These are phyloP conservation scores for Oryctes rhinoceros DNA, from an alignment of 1,140 invertebrate genomes.

Conservation along the genomic window DNA sequence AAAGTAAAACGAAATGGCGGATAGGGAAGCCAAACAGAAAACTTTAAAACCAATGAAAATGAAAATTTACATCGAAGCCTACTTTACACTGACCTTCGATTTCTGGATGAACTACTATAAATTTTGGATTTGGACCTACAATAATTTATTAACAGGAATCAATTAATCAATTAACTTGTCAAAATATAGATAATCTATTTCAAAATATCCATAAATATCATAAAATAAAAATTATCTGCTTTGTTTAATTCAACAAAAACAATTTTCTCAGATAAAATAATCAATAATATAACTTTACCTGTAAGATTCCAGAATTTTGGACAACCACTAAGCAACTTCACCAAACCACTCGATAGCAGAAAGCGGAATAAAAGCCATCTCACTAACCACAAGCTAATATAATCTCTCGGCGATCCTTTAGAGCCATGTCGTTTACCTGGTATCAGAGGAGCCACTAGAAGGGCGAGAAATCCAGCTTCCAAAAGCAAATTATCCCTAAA, in stretches of 20 bases:
- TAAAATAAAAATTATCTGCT: too few species aligned
- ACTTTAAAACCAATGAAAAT: not conserved
- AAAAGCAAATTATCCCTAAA: conserved; percentile 79
- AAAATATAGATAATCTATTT: not conserved
- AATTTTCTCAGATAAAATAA: not conserved
- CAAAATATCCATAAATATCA: not conserved
- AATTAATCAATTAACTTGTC: not conserved
- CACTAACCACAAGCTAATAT: conserved; percentile 76
- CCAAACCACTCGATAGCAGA: conserved; percentile 79
- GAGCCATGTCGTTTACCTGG: conserved; percentile 59
- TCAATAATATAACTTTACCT: conserved; percentile 64
- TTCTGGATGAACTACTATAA: conserved; percentile 32
- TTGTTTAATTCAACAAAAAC: too few species aligned
- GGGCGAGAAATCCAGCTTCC: conserved; percentile 80
- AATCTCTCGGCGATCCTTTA: conserved; percentile 63
- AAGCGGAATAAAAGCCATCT: conserved; percentile 82
- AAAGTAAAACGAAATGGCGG: conserved; percentile 2
- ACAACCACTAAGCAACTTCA: conserved; percentile 80
- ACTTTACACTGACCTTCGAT: conserved; percentile 34
- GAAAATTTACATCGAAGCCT: not conserved
- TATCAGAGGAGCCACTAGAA: conserved; percentile 73
- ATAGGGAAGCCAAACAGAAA: not conserved
- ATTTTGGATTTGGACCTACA: conserved; percentile 32
- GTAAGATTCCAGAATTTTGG: conserved; percentile 84
- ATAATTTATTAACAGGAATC: not conserved